Percentiles rank a stretch among this genome's conserved stretches.
phyloP scores from a whole-genome alignment of 2,888 invertebrate species.

The Oxystoma pomonae region DNA sequence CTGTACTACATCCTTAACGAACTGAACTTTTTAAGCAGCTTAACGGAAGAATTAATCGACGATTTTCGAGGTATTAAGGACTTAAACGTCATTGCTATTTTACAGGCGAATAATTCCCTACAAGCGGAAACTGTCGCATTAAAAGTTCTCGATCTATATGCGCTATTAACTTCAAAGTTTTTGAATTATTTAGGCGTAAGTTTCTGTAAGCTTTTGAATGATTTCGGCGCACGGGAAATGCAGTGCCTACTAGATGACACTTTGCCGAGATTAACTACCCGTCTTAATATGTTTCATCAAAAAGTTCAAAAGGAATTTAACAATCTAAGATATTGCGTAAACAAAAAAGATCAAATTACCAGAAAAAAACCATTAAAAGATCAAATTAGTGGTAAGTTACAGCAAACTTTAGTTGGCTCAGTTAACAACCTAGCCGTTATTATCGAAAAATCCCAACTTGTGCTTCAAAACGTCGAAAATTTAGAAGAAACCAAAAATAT shows the following conservation, averaged over 20 bases:
- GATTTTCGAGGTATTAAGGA: conserved; percentile 24
- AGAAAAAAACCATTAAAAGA: conserved; percentile 10
- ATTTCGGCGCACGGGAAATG: not conserved
- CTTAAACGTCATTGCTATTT: conserved; percentile 12
- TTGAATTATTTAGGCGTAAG: conserved; percentile 28
- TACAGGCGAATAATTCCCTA: conserved; percentile 10
- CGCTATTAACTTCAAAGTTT: conserved; percentile 30
- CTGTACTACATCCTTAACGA: conserved; percentile 9
- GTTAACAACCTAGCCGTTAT: conserved; percentile 31
- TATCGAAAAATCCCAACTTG: conserved; percentile 28
- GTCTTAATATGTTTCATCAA: conserved; percentile 16
- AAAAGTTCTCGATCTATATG: conserved; percentile 26
- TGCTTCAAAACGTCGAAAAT: conserved; percentile 25
- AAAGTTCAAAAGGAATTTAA: conserved; percentile 26
- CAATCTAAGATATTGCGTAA: conserved; percentile 21
- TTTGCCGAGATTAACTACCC: conserved; percentile 17
- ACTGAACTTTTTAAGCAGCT: conserved; percentile 13
- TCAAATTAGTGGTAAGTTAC: conserved; percentile 26
- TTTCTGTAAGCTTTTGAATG: conserved; percentile 15
- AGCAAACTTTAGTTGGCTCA: conserved; percentile 26
- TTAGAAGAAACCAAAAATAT: conserved; percentile 13
- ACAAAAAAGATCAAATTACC: conserved; percentile 21
- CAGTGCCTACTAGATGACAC: conserved; percentile 18
- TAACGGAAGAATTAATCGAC: conserved; percentile 20
- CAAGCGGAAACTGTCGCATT: conserved; percentile 10